A percentile compares a stretch with the other conserved stretches of the same genome.
Evolutionary conservation across 2,888 invertebrate species (phyloP).

Genomic region (Leptopilina syphax): DNA sequence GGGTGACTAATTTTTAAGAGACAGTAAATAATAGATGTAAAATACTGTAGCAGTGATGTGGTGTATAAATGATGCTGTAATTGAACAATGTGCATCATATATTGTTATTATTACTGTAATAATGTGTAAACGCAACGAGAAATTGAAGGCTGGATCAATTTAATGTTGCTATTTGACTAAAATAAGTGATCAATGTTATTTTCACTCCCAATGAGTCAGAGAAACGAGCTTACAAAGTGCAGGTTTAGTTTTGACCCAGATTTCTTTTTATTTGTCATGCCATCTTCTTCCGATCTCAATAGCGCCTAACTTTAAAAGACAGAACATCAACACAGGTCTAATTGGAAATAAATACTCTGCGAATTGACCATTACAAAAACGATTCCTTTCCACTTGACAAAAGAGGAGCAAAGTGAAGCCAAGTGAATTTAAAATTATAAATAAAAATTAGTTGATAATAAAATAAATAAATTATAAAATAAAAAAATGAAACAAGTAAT

Average conservation of each 20-base stretch:
- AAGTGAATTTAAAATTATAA: no score
- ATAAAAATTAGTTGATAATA: no score
- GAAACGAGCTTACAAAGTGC: constrained; percentile 13
- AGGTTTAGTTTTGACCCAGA: constrained; percentile 21
- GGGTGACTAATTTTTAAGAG: no score
- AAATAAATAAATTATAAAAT: no score
- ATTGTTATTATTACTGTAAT: no score
- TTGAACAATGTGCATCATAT: no score
- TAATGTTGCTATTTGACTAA: constrained; percentile 17
- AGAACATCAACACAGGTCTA: background rate
- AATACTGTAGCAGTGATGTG: no score
- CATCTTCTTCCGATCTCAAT: constrained; percentile 11
- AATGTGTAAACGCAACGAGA: background rate
- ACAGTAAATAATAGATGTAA: no score
- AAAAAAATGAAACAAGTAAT: no score
- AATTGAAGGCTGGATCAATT: constrained; percentile 14
- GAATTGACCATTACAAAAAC: background rate
- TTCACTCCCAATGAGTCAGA: constrained; percentile 16
- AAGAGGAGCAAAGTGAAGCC: no score
- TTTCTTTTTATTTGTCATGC: constrained; percentile 16
- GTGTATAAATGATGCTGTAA: no score
- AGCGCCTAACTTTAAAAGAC: background rate
- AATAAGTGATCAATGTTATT: constrained; percentile 25
- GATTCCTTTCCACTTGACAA: background rate
- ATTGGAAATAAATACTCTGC: background rate